A percentile compares a stretch with the other conserved stretches of the same genome.
Conservation (phyloP, 1,140 invertebrate species). For the Drosophila pseudoananassae region DNA sequence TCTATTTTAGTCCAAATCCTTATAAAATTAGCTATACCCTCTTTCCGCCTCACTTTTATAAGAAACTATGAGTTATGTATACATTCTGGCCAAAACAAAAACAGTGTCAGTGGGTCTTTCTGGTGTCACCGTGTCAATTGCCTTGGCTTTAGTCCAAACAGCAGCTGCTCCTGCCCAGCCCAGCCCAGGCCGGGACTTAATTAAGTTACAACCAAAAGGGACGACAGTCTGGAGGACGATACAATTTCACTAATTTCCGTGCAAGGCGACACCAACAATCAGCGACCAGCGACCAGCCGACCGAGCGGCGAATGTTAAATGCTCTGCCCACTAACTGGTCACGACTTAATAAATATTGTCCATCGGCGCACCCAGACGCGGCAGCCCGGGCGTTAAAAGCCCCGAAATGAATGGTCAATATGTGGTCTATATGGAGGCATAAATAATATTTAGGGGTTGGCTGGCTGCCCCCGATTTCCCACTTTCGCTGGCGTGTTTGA, state of each 20-base stretch:
- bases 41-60: not conserved
- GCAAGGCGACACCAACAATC: constrained; percentile 79
- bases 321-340: constrained; percentile 50
- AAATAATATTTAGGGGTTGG: constrained; percentile 80
- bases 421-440: constrained; percentile 50
- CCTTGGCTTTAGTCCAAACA: constrained; percentile 29
- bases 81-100: constrained; percentile 34
- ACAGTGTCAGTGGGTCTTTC: constrained; percentile 4
- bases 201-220: constrained; percentile 68
- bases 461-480: constrained; percentile 21
- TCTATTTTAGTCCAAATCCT: no score
- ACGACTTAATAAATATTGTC: constrained; percentile 76
- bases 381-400: constrained; percentile 63
- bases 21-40: not conserved
- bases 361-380: constrained; percentile 57
- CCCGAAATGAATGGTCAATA: constrained; percentile 80
- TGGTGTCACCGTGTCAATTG: constrained; percentile 79
- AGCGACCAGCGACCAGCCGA: constrained; percentile 44
- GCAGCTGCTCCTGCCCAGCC: constrained; percentile 28
- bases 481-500: constrained; percentile 58
- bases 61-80: constrained; percentile 62
- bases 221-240: constrained; percentile 47
- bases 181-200: constrained; percentile 55
- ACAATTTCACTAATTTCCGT: constrained; percentile 80
- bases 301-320: constrained; percentile 66